These are phyloP conservation scores for Paguma larvata DNA, from an alignment of 2,797 vertebrate genomes.

Conservation along the genomic window DNA sequence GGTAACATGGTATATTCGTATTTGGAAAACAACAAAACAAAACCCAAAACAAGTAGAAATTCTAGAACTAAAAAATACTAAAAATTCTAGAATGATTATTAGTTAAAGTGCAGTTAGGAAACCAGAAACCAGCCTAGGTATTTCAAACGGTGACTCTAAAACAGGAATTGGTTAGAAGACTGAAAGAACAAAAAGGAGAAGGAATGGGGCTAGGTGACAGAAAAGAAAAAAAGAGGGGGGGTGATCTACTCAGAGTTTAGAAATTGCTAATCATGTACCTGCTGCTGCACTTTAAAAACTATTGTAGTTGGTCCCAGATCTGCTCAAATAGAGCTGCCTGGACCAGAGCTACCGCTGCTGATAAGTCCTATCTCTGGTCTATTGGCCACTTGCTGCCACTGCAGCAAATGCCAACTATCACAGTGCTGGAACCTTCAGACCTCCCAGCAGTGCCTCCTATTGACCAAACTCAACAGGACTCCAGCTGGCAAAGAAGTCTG, in stretches of 20 bases:
- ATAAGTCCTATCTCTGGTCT: not conserved
- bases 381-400: not conserved
- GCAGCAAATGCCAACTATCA: not conserved
- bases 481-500: not conserved
- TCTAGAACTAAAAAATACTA: not conserved
- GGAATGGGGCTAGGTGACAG: not conserved
- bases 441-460: not conserved
- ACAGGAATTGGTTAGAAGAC: not conserved
- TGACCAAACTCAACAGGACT: not conserved
- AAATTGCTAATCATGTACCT: not conserved
- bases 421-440: not conserved
- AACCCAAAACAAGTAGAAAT: not conserved
- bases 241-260: not conserved
- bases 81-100: not conserved
- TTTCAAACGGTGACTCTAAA: not conserved
- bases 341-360: not conserved
- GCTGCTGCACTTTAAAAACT: not conserved
- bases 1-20: not conserved
- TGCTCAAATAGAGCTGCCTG: not conserved
- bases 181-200: not conserved
- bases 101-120: not conserved
- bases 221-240: not conserved
- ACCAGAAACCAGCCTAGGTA: not conserved
- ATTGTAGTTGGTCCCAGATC: not conserved
- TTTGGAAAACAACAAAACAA: conserved; percentile 12